phyloP scores from a whole-genome alignment of 1,140 invertebrate species.

The Drosophila chauvacae region DNA sequence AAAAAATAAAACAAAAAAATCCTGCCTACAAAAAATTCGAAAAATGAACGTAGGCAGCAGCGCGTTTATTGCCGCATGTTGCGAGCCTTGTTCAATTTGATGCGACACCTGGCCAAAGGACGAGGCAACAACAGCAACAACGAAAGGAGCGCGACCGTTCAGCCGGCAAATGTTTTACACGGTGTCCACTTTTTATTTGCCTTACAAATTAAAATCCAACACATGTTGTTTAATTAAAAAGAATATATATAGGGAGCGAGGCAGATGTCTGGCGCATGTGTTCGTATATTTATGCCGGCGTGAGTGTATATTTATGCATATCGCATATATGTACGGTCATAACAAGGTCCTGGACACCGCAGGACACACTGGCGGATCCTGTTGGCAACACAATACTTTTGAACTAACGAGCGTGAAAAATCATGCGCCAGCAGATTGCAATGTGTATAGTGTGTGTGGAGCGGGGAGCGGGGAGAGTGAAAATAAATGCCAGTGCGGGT shows the following conservation, averaged over 20 bases:
- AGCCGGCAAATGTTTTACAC: slow-evolving; percentile 69
- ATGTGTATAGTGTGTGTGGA: not conserved
- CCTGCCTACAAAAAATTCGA: slow-evolving; percentile 7
- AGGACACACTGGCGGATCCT: slow-evolving; percentile 24
- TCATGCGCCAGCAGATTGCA: slow-evolving; percentile 72
- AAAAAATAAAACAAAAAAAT: no score
- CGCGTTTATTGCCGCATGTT: slow-evolving; percentile 75
- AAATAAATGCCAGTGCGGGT: slow-evolving; percentile 21
- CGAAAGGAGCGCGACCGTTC: slow-evolving; percentile 28
- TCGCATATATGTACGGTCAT: slow-evolving; percentile 32
- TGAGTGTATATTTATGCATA: slow-evolving; percentile 49
- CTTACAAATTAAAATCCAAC: slow-evolving; percentile 79
- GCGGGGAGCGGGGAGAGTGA: not conserved
- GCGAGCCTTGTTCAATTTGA: slow-evolving; percentile 73
- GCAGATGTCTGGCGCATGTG: not conserved
- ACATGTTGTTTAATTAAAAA: slow-evolving; percentile 81
- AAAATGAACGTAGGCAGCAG: slow-evolving; percentile 16
- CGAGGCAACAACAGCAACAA: not conserved
- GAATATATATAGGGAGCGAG: slow-evolving; percentile 23
- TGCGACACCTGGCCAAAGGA: slow-evolving; percentile 66
- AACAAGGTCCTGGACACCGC: slow-evolving; percentile 50
- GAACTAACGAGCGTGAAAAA: slow-evolving; percentile 79
- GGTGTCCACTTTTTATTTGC: slow-evolving; percentile 69
- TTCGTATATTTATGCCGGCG: slow-evolving; percentile 29
- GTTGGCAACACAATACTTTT: slow-evolving; percentile 54